Evolutionary conservation across 2,888 invertebrate species (phyloP), one percentile per base, ranked within the genome.

Genomic region (Notodonta dromedarius): DNA sequence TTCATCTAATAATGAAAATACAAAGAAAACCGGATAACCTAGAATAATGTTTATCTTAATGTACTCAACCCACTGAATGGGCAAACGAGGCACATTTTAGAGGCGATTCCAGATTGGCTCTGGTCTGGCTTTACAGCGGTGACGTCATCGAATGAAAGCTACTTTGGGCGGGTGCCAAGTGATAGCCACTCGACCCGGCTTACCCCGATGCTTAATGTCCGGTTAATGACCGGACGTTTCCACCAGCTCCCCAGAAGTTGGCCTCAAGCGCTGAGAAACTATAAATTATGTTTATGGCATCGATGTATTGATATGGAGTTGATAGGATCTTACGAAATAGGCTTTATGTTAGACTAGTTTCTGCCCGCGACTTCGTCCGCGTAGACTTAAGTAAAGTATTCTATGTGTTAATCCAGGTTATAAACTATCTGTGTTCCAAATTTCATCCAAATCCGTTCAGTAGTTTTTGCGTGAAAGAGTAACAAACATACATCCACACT

Each of bases 181-280:
- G 89, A 90, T 90, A 92, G 84, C 83, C 85, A 84, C 88, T 88
- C 84, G 83, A 86, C 86, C 86, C 80, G 73, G 82, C 84, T 83
- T 80, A 80, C 83, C 83, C 82, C 70, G 62, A 72, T 76, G 77
- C 79, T 88, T 89, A 87, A 87, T 86, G 85, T 77, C 74, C 80
- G 90, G 88, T 83, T 88, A 90, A 91, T 84, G 89, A 89, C 89
- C 89, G 78, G 79, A 79, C 79, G 80, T 87, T 86, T 84, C 84
- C 84, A 84, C 80, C 80, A 82, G 72, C 68, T 74, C 66, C 71
- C 68, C 63, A 68, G 70, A 76, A 76, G 62, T 69, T 66, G 60
- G 64, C 32, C 65, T 67, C 44, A 76, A 54, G 67, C 61, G 52
- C 64, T 74, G 69, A 73, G 68, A 70, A 73, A 70, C 69, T 61